Evolutionary conservation across 2,113 vertebrate species (phyloP).

Genomic region (Taurulus bubalis): DNA sequence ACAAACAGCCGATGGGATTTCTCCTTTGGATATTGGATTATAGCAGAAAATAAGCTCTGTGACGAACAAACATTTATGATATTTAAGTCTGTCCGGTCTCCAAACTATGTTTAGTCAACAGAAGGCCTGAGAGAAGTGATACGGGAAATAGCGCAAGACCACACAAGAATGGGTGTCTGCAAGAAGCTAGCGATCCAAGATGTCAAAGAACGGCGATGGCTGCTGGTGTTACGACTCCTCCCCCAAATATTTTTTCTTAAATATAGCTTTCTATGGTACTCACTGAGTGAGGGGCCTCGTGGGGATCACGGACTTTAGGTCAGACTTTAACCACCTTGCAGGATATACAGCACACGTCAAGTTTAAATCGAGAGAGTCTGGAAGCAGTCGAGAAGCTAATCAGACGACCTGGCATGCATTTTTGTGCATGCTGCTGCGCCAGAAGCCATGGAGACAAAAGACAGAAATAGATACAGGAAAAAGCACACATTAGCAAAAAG

Average conservation of each 20-base stretch:
- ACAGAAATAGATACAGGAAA: constrained; percentile 63
- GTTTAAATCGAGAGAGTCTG: constrained; percentile 4
- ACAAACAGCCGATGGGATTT: not conserved
- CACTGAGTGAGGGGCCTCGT: not conserved
- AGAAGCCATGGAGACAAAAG: constrained; percentile 50
- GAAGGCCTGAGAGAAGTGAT: no score
- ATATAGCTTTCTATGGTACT: not conserved
- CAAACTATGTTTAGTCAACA: no score
- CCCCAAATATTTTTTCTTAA: not conserved
- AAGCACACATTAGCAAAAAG: constrained; percentile 10
- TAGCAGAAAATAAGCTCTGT: not conserved
- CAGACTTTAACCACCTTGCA: not conserved
- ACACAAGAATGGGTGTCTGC: no score
- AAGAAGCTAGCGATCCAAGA: no score
- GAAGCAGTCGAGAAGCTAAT: constrained; percentile 11
- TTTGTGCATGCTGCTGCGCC: constrained; percentile 30
- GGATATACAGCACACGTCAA: not conserved
- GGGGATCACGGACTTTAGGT: not conserved
- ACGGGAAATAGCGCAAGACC: no score
- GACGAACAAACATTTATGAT: not conserved
- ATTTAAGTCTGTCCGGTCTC: not conserved
- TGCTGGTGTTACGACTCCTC: no score
- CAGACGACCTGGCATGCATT: constrained; percentile 20
- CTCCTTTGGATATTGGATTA: not conserved
- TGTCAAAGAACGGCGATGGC: no score